Conservation (phyloP, 1,140 invertebrate species). For the Andrena cerasifolii region DNA sequence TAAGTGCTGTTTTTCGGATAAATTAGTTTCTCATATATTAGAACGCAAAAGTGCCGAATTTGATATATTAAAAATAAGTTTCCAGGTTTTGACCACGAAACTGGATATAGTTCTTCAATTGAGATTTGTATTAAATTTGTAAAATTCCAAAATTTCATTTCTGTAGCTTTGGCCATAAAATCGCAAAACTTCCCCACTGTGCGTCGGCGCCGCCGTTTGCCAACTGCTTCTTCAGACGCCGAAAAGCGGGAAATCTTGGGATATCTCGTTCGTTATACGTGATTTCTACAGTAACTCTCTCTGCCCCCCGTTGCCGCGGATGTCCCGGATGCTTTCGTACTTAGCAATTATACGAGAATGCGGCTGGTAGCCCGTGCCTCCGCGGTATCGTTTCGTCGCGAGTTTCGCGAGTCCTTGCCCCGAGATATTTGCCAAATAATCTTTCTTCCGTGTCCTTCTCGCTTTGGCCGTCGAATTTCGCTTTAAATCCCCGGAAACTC, state of each 20-base stretch:
- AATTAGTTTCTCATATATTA: no score
- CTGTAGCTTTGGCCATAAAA: no score
- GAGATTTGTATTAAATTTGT: no score
- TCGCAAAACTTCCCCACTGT: no score
- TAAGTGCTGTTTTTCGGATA: no score
- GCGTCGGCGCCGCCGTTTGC: conserved; percentile 26
- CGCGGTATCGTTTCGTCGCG: conserved; percentile 11
- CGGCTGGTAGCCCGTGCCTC: background rate
- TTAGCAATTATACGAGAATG: conserved; percentile 46
- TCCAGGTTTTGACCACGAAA: no score
- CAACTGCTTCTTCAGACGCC: conserved; percentile 41
- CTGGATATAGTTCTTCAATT: no score
- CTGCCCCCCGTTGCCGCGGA: conserved; percentile 7
- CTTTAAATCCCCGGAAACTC: background rate
- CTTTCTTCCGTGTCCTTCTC: background rate
- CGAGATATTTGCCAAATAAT: conserved; percentile 2
- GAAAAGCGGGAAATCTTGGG: conserved; percentile 51
- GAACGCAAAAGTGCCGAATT: no score
- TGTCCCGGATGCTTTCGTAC: conserved; percentile 43
- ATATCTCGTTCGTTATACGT: conserved; percentile 51
- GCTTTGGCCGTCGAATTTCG: no score
- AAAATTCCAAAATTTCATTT: no score
- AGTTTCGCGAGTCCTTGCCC: background rate
- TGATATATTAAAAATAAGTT: no score
- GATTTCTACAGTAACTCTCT: conserved; percentile 19